phyloP scores from a whole-genome alignment of 2,113 vertebrate species.

The Notothenia rossii region DNA sequence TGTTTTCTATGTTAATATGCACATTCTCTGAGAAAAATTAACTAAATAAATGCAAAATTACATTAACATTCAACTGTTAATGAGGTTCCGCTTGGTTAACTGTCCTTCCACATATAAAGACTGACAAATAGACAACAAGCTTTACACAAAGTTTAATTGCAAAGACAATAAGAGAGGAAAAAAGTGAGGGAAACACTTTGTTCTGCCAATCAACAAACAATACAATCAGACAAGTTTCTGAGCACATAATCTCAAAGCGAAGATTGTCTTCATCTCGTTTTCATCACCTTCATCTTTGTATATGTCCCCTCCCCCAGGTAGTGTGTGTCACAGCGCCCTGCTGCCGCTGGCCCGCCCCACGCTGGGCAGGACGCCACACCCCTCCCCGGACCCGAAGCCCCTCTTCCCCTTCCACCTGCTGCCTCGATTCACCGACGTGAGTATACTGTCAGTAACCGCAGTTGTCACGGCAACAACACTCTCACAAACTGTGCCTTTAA shows the following conservation, averaged over 20 bases:
- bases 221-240: not conserved
- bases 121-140: not conserved
- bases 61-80: not conserved
- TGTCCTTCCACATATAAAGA: not conserved
- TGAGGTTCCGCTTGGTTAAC: not conserved
- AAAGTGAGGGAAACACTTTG: not conserved
- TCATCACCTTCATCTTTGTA: not conserved
- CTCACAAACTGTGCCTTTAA: slow-evolving; percentile 2
- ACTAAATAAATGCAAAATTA: too few relatives aligned
- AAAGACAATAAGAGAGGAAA: not conserved
- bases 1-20: too few relatives aligned
- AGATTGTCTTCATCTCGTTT: not conserved
- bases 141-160: too few relatives aligned
- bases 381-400: slow-evolving; percentile 56
- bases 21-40: too few relatives aligned
- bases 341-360: slow-evolving; percentile 51
- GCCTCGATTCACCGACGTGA: slow-evolving; percentile 72
- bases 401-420: slow-evolving; percentile 73
- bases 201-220: not conserved
- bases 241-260: not conserved
- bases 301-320: slow-evolving; percentile 63
- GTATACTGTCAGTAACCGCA: slow-evolving; percentile 43
- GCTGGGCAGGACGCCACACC: slow-evolving; percentile 62
- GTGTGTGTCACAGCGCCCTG: slow-evolving; percentile 64
- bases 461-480: slow-evolving; percentile 33